Evolutionary conservation across 2,797 vertebrate species (phyloP).

Genomic region (Eupleurogrammus muticus): DNA sequence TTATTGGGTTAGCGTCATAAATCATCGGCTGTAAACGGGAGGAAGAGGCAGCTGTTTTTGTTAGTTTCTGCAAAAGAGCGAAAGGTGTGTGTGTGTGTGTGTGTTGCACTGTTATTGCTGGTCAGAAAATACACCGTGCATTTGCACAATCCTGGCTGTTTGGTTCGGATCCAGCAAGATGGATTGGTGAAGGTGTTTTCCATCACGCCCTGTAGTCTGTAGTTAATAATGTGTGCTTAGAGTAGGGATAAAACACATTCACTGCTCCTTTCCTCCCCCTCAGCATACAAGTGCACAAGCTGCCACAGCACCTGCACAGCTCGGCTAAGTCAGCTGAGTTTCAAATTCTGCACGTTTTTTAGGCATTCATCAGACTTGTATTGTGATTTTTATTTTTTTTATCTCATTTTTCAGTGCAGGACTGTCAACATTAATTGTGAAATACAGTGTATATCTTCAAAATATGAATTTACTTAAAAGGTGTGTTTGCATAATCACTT

Average conservation of each 20-base stretch:
- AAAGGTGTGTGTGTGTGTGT: slow-evolving; percentile 24
- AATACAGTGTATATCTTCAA: neutral
- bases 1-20: slow-evolving; percentile 57
- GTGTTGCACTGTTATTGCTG: slow-evolving; percentile 30
- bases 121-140: slow-evolving; percentile 39
- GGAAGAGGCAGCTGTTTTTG: slow-evolving; percentile 21
- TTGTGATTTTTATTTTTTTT: slow-evolving; percentile 3
- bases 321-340: slow-evolving; percentile 8
- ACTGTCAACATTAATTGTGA: slow-evolving; percentile 13
- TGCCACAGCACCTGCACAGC: slow-evolving; percentile 21
- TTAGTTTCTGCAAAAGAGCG: slow-evolving; percentile 24
- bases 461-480: neutral
- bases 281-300: slow-evolving; percentile 12
- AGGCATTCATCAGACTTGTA: slow-evolving; percentile 19
- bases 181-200: slow-evolving; percentile 43
- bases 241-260: slow-evolving; percentile 34
- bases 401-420: slow-evolving; percentile 5
- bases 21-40: slow-evolving; percentile 26
- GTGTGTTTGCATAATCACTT: slow-evolving; percentile 4
- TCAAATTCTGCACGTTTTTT: slow-evolving; percentile 21
- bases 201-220: slow-evolving; percentile 20
- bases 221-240: slow-evolving; percentile 59
- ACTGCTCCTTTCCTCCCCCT: slow-evolving; percentile 26
- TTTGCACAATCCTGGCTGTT: slow-evolving; percentile 33
- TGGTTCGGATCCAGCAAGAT: slow-evolving; percentile 51